These are phyloP conservation scores for Platyrinchus mystaceus DNA, from an alignment of 2,797 vertebrate genomes.

Conservation along the genomic window DNA sequence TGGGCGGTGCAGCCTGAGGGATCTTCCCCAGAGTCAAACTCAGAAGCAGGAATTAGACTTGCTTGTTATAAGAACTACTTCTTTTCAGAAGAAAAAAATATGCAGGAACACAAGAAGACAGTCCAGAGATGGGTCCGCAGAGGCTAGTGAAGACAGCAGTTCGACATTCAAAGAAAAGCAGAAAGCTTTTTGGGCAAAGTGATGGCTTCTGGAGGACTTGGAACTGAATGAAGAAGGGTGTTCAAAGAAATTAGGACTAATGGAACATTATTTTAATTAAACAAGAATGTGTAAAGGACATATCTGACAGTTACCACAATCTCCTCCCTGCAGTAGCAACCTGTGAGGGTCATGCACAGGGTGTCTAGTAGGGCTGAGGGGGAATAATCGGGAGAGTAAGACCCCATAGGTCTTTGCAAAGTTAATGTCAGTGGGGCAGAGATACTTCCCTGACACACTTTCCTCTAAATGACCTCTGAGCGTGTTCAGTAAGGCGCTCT, in stretches of 20 bases:
- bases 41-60: background rate
- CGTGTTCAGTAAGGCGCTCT: fast-evolving
- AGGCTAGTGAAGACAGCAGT: background rate
- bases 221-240: background rate
- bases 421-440: background rate
- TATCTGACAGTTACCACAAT: background rate
- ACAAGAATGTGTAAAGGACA: background rate
- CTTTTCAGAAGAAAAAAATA: background rate
- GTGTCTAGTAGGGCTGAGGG: background rate
- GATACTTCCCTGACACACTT: background rate
- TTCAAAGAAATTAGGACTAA: background rate
- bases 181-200: background rate
- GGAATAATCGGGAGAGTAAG: background rate
- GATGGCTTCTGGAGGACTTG: background rate
- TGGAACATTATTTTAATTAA: background rate
- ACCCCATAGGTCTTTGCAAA: background rate
- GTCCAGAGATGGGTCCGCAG: background rate
- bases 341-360: background rate
- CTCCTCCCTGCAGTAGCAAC: background rate
- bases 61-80: background rate
- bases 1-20: background rate
- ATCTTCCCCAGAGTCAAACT: slow-evolving; percentile 19
- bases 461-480: background rate
- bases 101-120: background rate
- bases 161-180: background rate